Conservation (phyloP, 2,888 invertebrate species). For the Melanargia galathea region DNA sequence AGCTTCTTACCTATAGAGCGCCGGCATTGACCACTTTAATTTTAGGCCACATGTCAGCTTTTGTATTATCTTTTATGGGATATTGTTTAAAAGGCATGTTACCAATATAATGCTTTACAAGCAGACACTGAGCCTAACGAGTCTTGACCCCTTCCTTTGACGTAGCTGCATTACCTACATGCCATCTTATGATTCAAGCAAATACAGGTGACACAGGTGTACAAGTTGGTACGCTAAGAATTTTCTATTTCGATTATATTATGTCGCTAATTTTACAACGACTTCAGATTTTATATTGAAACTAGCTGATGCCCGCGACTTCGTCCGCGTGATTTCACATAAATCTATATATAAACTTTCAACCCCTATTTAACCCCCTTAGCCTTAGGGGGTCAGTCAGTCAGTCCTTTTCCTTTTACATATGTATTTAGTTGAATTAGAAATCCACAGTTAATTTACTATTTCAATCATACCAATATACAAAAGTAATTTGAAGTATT, state of each 20-base stretch:
- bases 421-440: no score
- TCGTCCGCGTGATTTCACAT: no score
- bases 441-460: no score
- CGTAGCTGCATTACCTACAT: slow-evolving; percentile 41
- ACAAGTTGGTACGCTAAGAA: neutral
- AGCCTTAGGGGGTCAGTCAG: no score
- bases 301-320: no score
- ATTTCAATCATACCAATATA: no score
- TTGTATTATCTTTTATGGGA: slow-evolving; percentile 57
- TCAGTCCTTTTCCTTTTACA: no score
- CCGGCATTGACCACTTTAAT: slow-evolving; percentile 55
- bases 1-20: slow-evolving; percentile 42
- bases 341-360: no score
- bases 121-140: slow-evolving; percentile 69
- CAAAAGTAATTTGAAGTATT: no score
- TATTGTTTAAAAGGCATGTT: slow-evolving; percentile 67
- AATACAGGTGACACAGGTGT: neutral
- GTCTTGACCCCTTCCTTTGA: slow-evolving; percentile 60
- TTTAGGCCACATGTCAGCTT: slow-evolving; percentile 62
- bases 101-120: slow-evolving; percentile 60
- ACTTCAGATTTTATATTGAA: neutral
- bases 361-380: no score
- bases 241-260: neutral
- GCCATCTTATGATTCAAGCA: slow-evolving; percentile 61
- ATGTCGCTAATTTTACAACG: neutral